Evolutionary conservation across 2,888 invertebrate genomes (phyloP), one percentile per base, ranked within the genome.

Genomic region (Troglohyphantes excavatus): DNA sequence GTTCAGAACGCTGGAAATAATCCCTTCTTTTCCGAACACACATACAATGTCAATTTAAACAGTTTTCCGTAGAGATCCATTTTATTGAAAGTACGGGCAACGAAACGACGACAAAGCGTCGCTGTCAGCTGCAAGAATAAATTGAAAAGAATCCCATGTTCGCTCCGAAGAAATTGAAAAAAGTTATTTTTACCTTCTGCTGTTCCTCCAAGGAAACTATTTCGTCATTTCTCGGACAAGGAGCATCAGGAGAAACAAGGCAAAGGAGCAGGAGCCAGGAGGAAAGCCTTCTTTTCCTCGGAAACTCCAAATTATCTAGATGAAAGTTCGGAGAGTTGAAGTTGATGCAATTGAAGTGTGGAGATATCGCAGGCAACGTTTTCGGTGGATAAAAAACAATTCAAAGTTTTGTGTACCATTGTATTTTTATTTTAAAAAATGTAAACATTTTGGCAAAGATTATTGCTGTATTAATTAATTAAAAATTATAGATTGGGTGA

Each of bases 111-210:
- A 53, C 53, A 53, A 53, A 53, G n/a, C 13, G 53, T n/a, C 53
- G 53, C n/a, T 53, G 53, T 53, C 13, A 19, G 23, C 23, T 23
- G 13, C 9, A 21, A 72, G 17, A 19, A 23, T 23, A 72, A 33
- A 33, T 70, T 70, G 19, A 23, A 72, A 43, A 43, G 19, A 21
- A 21, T 39, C 1, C 9, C 19, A n/a, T 33, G 33, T 33, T 17
- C n/a, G 33, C 2, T 43, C 43, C 3, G 23, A 43, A 21, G 13
- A 19, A 46, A 21, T 23, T 27, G 26, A 65, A 65, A 21, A 65
- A 27, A 27, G 63, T 26, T 7, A 27, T 65, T 65, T 26, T 9
- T 53, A 53, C 73, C 53, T 73, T 73, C 53, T 73, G 73, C 21
- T 73, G 13, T 46, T 73, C 53, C 19, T 73, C 53, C n/a, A 73